A percentile compares a stretch with the other conserved stretches of the same genome.
These are phyloP conservation scores for Panthera uncia DNA, from an alignment of 2,113 vertebrate genomes.

Conservation along the genomic window DNA sequence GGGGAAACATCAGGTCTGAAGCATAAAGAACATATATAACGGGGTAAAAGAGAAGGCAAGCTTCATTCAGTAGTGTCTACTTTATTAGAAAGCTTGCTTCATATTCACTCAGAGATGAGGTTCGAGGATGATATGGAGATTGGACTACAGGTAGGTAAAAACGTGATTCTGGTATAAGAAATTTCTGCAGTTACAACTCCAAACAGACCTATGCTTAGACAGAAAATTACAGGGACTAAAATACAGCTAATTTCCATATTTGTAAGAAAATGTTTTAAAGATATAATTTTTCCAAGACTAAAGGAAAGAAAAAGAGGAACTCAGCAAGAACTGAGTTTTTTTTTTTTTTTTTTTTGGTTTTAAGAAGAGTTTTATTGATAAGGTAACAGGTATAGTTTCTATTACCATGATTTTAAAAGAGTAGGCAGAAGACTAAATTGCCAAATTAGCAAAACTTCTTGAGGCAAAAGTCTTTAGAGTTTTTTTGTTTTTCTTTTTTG, in stretches of 20 bases:
- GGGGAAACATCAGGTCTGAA: neutral
- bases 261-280: neutral
- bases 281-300: neutral
- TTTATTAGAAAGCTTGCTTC: neutral
- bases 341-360: neutral
- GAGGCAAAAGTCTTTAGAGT: neutral
- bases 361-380: neutral
- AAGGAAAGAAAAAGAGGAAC: neutral
- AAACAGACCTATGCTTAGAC: neutral
- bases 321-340: neutral
- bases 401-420: neutral
- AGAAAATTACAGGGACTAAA: neutral
- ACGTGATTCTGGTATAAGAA: neutral
- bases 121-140: neutral
- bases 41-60: neutral
- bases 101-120: neutral
- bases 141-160: neutral
- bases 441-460: neutral
- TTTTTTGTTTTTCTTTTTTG: neutral
- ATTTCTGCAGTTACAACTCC: neutral
- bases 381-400: neutral
- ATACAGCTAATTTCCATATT: neutral
- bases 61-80: neutral
- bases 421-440: neutral
- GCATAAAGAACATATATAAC: rapidly evolving